Evolutionary conservation across 1,140 invertebrate species (phyloP), one percentile per base, ranked within the genome.

Genomic region (Zelostemma sp.): DNA sequence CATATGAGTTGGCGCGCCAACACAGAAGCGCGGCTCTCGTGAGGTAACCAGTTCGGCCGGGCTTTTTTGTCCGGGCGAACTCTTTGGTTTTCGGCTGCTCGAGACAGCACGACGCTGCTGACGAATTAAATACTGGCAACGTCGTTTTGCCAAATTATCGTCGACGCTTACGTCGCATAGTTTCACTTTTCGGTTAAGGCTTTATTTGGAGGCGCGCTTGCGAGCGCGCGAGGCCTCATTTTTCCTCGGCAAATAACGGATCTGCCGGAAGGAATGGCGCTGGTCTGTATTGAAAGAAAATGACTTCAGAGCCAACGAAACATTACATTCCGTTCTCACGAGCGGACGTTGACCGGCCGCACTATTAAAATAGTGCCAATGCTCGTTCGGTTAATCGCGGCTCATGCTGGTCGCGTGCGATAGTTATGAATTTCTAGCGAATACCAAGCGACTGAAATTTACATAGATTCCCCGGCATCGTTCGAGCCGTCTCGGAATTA

Each of bases 301-400:
- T 66, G 62, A 71, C 62, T 71, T 66, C 56, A 62, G 60, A 70
- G 64, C 58, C 74, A 69, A 72, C 67, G 72, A 76, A 76, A 66
- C 73, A 69, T 74, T 72, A 74, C 75, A 76, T 77, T 77, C 75
- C 75, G 75, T 74, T 77, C 75, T 74, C 73, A 74, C 75, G 75
- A 74, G 73, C 75, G 72, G 71, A 74, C 73, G 63, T 76, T 74
- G 75, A 76, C 74, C 72, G 73, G 56, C 59, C 63, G 63, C 62
- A 71, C 68, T 63, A 66, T 71, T 71, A 66, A 55, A 62, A 62
- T 71, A 71, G 68, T 71, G 68, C 68, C 68, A 66, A 71, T 71
- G 68, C 54, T 71, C 63, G 68, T 71, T 71, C 58, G 55, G 62
- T 71, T 71, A 66, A 71, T 71, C 62, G 68, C 45, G 63, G 56